These are phyloP conservation scores for Neodon shergylaensis DNA, from an alignment of 2,113 vertebrate species.

Conservation along the genomic window DNA sequence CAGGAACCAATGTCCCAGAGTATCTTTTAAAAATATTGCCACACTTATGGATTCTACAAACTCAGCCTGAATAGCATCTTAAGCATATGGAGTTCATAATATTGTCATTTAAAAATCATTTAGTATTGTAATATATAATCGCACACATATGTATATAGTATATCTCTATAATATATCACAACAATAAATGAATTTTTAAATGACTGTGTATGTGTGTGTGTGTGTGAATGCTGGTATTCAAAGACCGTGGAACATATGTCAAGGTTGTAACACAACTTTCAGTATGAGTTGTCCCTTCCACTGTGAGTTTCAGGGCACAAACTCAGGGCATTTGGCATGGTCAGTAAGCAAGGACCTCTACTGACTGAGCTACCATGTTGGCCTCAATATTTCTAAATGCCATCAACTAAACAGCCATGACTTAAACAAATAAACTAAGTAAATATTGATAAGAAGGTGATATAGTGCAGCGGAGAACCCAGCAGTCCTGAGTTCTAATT, in stretches of 20 bases:
- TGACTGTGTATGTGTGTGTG: neutral
- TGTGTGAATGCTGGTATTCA: neutral
- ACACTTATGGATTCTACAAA: slow-evolving; percentile 62
- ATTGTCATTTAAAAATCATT: neutral
- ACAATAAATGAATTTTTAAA: no score
- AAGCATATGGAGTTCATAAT: slow-evolving; percentile 59
- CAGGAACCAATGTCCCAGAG: slow-evolving; percentile 52
- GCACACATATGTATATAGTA: no score
- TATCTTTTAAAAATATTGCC: slow-evolving; percentile 65
- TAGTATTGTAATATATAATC: neutral
- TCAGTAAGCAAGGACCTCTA: neutral
- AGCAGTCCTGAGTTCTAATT: neutral
- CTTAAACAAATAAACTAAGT: slow-evolving; percentile 25
- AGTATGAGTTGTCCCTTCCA: neutral
- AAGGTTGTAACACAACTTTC: neutral
- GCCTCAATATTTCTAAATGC: slow-evolving; percentile 70
- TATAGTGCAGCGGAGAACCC: neutral
- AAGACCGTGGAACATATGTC: neutral
- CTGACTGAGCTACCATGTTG: neutral
- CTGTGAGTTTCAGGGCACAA: neutral
- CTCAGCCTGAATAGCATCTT: slow-evolving; percentile 72
- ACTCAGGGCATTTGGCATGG: neutral
- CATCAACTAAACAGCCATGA: slow-evolving; percentile 49
- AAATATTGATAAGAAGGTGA: neutral
- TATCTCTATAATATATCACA: no score